Evolutionary conservation across 2,113 vertebrate species (phyloP).

Genomic region (Motacilla tschutschensis): DNA sequence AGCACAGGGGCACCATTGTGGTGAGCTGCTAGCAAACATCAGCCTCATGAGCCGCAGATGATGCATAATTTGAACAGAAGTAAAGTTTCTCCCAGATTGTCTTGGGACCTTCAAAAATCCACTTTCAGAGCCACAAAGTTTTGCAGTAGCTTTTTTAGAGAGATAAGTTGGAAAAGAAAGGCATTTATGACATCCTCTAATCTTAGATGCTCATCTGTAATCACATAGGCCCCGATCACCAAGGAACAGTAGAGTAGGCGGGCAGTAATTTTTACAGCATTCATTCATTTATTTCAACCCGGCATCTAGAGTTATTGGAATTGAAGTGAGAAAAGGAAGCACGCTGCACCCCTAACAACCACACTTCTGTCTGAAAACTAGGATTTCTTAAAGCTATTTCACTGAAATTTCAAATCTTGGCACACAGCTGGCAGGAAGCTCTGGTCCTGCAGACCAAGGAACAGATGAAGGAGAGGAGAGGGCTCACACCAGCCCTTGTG

Average conservation of each 20-base stretch:
- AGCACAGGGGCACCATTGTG: not conserved
- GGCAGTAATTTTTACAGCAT: not conserved
- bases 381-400: not conserved
- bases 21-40: not conserved
- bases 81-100: not conserved
- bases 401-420: not conserved
- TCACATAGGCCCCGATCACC: not conserved
- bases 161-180: not conserved
- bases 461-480: not conserved
- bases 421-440: not conserved
- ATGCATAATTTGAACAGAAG: not conserved
- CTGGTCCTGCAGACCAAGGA: not conserved
- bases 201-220: not conserved
- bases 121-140: not conserved
- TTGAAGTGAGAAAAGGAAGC: not conserved
- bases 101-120: not conserved
- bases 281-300: not conserved
- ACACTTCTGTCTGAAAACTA: not conserved
- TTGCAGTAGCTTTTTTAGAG: not conserved
- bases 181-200: rapidly evolving
- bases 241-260: not conserved
- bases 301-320: not conserved
- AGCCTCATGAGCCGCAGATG: not conserved
- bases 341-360: not conserved
- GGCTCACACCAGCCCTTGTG: rapidly evolving